Evolutionary conservation across 2,888 invertebrate genomes (phyloP).

Genomic region (Tricholauxania praeusta): DNA sequence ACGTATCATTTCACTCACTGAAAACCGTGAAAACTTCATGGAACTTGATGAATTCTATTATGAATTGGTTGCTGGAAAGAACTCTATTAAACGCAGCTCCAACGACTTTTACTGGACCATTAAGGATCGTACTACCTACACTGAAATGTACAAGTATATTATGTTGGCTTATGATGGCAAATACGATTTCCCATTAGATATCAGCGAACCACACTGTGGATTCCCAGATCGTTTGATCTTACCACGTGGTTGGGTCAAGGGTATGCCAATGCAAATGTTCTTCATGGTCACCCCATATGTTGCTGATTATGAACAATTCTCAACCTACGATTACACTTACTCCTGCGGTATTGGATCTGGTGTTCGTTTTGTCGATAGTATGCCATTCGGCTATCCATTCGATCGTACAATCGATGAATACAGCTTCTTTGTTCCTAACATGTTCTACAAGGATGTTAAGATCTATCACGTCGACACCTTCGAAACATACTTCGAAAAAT

Average conservation of each 20-base stretch:
- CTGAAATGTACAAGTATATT: slow-evolving; percentile 67
- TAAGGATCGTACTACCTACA: slow-evolving; percentile 70
- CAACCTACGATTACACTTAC: slow-evolving; percentile 67
- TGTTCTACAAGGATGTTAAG: slow-evolving; percentile 74
- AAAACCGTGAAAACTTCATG: slow-evolving; percentile 73
- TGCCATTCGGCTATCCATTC: slow-evolving; percentile 80
- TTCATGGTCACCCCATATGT: slow-evolving; percentile 71
- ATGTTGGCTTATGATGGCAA: slow-evolving; percentile 67
- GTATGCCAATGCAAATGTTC: slow-evolving; percentile 73
- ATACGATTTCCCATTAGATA: slow-evolving; percentile 65
- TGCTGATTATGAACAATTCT: slow-evolving; percentile 56
- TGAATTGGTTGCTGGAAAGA: slow-evolving; percentile 70
- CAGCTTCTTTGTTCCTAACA: slow-evolving; percentile 76
- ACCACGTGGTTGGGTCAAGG: slow-evolving; percentile 73
- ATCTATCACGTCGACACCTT: slow-evolving; percentile 74
- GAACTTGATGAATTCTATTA: slow-evolving; percentile 74
- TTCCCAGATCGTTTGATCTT: slow-evolving; percentile 73
- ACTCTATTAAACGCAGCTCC: slow-evolving; percentile 52
- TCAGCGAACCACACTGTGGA: slow-evolving; percentile 69
- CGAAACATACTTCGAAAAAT: slow-evolving; percentile 55
- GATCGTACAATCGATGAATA: slow-evolving; percentile 75
- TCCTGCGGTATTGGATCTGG: slow-evolving; percentile 72
- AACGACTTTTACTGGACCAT: slow-evolving; percentile 63
- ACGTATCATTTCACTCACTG: slow-evolving; percentile 69
- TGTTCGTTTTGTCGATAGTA: slow-evolving; percentile 71